Conservation (phyloP, 2,113 vertebrate species). For the Rhynchopsitta pachyrhyncha region DNA sequence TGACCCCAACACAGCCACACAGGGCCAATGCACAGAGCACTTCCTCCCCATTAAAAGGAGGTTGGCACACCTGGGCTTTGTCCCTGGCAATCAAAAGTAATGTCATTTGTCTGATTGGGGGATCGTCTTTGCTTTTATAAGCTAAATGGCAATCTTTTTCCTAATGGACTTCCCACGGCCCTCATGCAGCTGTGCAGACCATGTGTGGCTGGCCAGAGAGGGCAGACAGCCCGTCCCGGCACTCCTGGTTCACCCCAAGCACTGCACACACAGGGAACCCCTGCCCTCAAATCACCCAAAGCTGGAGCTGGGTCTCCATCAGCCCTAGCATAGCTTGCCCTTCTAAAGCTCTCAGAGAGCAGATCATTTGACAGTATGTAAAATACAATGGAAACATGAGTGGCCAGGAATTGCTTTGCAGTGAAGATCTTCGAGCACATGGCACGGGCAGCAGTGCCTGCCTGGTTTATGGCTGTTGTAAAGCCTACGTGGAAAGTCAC, state of each 20-base stretch:
- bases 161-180: background rate
- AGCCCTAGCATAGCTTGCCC: background rate
- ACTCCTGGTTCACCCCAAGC: background rate
- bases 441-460: accelerated
- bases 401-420: background rate
- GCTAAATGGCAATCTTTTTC: background rate
- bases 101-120: background rate
- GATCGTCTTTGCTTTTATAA: background rate
- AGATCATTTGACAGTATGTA: accelerated
- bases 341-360: background rate
- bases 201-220: accelerated
- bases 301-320: background rate
- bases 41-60: background rate
- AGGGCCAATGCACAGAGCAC: background rate
- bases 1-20: accelerated
- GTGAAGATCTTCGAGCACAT: accelerated
- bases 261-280: background rate
- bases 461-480: background rate
- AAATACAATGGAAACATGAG: background rate
- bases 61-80: background rate
- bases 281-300: background rate
- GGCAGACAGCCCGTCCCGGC: background rate
- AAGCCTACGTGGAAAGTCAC: background rate
- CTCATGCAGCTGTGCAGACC: background rate
- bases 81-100: background rate